Conservation (phyloP, 2,797 vertebrate genomes). For the Cirrhinus mrigala region DNA sequence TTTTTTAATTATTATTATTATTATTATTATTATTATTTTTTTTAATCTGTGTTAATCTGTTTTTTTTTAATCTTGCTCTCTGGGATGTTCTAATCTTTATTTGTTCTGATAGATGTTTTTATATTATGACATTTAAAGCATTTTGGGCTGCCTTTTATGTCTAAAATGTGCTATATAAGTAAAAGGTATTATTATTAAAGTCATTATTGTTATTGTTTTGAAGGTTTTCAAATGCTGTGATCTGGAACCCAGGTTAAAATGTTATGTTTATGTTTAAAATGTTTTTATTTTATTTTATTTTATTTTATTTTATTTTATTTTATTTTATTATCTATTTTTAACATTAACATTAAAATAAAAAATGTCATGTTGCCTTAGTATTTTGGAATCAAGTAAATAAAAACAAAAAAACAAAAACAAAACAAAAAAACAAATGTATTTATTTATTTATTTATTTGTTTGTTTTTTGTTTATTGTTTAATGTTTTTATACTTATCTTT, state of each 20-base stretch:
- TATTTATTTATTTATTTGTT: too few species aligned
- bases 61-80: not conserved
- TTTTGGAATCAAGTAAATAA: not conserved
- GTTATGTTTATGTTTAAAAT: too few species aligned
- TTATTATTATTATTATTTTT: too few species aligned
- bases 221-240: not conserved
- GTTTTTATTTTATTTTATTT: not conserved
- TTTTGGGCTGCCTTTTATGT: not conserved
- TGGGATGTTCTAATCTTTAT: not conserved
- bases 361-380: not conserved
- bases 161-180: not conserved
- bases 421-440: too few species aligned
- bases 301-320: not conserved
- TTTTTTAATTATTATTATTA: too few species aligned
- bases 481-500: too few species aligned
- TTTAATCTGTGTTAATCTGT: not conserved
- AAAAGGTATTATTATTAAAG: not conserved
- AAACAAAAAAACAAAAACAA: too few species aligned
- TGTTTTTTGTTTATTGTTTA: too few species aligned
- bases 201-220: not conserved
- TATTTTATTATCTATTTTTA: too few species aligned
- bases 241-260: not conserved
- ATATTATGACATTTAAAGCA: not conserved
- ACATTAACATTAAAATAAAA: too few species aligned
- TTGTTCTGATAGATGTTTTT: not conserved